These are phyloP conservation scores for Nemapogon koenigi DNA, from an alignment of 2,888 invertebrate genomes.

Conservation along the genomic window DNA sequence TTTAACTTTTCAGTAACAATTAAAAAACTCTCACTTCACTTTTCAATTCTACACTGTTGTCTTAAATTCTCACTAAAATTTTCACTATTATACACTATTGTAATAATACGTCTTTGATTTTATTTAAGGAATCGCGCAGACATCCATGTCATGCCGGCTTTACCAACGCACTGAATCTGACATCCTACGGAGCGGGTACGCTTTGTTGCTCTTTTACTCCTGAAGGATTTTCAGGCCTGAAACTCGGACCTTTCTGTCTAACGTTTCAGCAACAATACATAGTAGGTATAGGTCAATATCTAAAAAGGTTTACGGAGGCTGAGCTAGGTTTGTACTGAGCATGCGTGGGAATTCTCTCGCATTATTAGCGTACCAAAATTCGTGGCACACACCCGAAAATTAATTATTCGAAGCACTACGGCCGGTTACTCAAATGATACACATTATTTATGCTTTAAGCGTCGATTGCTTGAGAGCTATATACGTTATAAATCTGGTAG, in stretches of 20 bases:
- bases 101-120: too few species aligned
- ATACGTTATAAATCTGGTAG: slow-evolving; percentile 3
- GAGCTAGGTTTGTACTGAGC: slow-evolving; percentile 45
- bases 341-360: slow-evolving; percentile 37
- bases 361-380: slow-evolving; percentile 27
- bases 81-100: too few species aligned
- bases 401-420: slow-evolving; percentile 47
- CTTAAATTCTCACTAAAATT: too few species aligned
- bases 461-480: slow-evolving; percentile 9
- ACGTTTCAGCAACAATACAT: slow-evolving; percentile 38
- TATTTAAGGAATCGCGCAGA: too few species aligned
- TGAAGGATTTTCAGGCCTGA: slow-evolving; percentile 20
- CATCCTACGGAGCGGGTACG: slow-evolving; percentile 37
- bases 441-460: slow-evolving; percentile 26
- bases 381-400: slow-evolving; percentile 41
- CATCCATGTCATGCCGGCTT: slow-evolving; percentile 37
- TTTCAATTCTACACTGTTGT: too few species aligned
- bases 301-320: slow-evolving; percentile 44
- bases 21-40: too few species aligned
- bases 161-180: slow-evolving; percentile 48
- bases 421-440: slow-evolving; percentile 19
- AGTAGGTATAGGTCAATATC: slow-evolving; percentile 65
- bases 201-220: slow-evolving; percentile 27
- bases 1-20: too few species aligned
- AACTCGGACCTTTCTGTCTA: slow-evolving; percentile 28